A percentile compares a stretch with the other conserved stretches of the same genome.
phyloP scores from a whole-genome alignment of 1,140 invertebrate species.

The Drosophila kikkawai region DNA sequence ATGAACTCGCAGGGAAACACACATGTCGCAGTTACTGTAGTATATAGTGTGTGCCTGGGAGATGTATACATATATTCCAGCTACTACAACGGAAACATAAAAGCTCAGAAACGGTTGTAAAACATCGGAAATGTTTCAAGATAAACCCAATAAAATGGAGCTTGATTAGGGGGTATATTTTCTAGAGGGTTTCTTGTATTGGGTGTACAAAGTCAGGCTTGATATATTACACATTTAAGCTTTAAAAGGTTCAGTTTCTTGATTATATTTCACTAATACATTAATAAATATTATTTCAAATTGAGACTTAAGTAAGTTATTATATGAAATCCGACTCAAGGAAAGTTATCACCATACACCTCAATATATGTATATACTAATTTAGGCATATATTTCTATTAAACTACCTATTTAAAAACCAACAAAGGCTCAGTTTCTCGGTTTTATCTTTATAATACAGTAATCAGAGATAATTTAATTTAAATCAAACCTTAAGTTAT shows the following conservation, averaged over 20 bases:
- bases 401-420: not conserved
- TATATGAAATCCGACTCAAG: not conserved
- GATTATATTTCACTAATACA: not conserved
- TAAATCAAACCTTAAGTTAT: not conserved
- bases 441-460: not conserved
- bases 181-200: not conserved
- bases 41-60: not conserved
- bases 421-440: constrained; percentile 5
- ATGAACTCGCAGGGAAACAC: constrained; percentile 46
- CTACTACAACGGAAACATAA: constrained; percentile 68
- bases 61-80: constrained; percentile 29
- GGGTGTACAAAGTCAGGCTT: too few relatives aligned
- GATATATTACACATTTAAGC: too few relatives aligned
- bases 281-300: not conserved
- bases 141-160: constrained; percentile 39
- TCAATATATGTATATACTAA: constrained; percentile 2
- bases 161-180: constrained; percentile 7
- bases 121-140: constrained; percentile 65
- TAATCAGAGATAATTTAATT: not conserved
- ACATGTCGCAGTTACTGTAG: constrained; percentile 30
- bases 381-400: not conserved
- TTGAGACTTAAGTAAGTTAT: not conserved
- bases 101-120: constrained; percentile 65
- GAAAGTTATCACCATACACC: not conserved
- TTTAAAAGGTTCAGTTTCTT: not conserved